Evolutionary conservation across 1,140 invertebrate species (phyloP).

Genomic region (Portunus trituberculatus): DNA sequence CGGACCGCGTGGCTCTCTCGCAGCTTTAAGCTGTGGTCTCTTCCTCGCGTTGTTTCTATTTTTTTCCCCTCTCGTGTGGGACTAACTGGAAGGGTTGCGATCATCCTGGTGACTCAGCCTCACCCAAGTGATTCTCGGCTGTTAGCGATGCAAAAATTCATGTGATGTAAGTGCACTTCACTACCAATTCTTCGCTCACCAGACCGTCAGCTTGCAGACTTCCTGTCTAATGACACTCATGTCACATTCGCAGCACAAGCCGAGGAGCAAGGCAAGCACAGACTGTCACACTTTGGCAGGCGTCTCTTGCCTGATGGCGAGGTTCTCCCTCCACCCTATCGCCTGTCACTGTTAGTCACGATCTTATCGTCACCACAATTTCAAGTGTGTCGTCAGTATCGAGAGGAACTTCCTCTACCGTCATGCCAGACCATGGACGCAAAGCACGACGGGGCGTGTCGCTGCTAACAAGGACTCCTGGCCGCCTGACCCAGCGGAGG

Average conservation of each 20-base stretch:
- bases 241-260: not conserved
- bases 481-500: not conserved
- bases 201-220: not conserved
- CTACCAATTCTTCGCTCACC: not conserved
- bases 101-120: not conserved
- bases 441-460: not conserved
- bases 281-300: not conserved
- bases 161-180: not conserved
- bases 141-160: not conserved
- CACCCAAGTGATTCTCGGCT: not conserved
- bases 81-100: not conserved
- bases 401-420: not conserved
- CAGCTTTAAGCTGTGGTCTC: not conserved
- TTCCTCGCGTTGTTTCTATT: not conserved
- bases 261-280: not conserved
- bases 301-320: not conserved
- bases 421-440: not conserved
- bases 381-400: not conserved
- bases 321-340: not conserved
- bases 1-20: not conserved
- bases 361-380: not conserved
- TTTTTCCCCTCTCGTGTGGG: not conserved
- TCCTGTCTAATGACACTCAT: not conserved
- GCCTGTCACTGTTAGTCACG: not conserved
- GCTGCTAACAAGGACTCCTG: not conserved